phyloP scores from a whole-genome alignment of 2,888 invertebrate genomes.

The Anoplius nigerrimus region DNA sequence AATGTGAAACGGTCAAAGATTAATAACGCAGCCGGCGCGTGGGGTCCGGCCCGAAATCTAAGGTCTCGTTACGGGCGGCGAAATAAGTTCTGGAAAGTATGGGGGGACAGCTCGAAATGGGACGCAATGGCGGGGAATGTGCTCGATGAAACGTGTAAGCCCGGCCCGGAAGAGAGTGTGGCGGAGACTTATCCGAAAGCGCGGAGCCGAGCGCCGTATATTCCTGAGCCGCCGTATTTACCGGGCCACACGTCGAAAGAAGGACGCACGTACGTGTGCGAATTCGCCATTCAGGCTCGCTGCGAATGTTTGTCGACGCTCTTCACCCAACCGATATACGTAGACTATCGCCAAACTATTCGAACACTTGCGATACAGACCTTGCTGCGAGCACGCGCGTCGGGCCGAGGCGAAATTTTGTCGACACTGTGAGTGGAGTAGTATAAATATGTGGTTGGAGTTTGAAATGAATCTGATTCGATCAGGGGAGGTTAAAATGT shows the following conservation, averaged over 20 bases:
- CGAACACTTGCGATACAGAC: too few species aligned
- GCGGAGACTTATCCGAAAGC: neutral
- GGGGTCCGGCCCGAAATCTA: neutral
- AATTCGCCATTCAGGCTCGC: too few species aligned
- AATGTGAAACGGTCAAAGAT: too few species aligned
- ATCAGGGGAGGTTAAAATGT: too few species aligned
- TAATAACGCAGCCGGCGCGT: neutral
- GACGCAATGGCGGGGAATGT: neutral
- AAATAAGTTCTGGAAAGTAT: neutral
- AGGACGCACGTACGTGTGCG: neutral
- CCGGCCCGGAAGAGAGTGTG: neutral
- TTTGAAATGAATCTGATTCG: too few species aligned
- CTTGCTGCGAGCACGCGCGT: too few species aligned
- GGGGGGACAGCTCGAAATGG: neutral
- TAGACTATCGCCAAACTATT: too few species aligned
- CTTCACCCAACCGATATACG: too few species aligned
- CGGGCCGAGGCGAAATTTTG: too few species aligned
- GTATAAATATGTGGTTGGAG: too few species aligned
- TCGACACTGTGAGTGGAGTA: too few species aligned
- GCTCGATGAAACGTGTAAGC: slow-evolving; percentile 6
- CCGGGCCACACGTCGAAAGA: neutral
- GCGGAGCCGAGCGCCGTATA: neutral
- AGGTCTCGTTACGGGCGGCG: neutral
- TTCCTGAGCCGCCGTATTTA: slow-evolving; percentile 1
- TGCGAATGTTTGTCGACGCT: too few species aligned